A percentile compares a stretch with the other conserved stretches of the same genome.
These are phyloP conservation scores for Corythornis madagascariensis DNA, from an alignment of 2,113 vertebrate genomes.

Conservation along the genomic window DNA sequence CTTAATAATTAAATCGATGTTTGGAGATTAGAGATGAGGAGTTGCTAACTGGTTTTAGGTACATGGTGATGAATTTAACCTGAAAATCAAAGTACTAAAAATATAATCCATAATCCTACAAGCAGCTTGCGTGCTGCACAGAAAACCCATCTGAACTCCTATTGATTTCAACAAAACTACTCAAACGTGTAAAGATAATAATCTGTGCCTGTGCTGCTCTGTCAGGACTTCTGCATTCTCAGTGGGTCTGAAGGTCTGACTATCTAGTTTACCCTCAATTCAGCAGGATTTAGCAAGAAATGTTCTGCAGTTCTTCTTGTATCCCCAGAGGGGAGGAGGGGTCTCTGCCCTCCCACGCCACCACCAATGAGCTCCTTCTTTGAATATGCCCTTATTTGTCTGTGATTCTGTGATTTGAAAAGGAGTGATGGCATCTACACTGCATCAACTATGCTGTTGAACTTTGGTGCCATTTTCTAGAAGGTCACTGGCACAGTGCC, in stretches of 20 bases:
- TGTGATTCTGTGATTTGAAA: neutral
- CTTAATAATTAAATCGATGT: neutral
- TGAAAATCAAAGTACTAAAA: slow-evolving; percentile 36
- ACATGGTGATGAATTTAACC: neutral
- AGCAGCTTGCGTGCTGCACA: neutral
- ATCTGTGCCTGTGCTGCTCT: neutral
- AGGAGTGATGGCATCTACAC: neutral
- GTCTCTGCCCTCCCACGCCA: neutral
- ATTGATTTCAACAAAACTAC: neutral
- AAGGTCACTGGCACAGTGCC: neutral
- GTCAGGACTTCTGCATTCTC: neutral
- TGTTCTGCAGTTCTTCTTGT: neutral
- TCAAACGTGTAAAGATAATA: neutral
- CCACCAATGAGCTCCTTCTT: neutral
- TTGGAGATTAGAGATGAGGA: neutral
- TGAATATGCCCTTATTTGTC: neutral
- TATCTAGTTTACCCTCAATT: neutral
- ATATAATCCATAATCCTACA: slow-evolving; percentile 2
- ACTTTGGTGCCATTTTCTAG: neutral
- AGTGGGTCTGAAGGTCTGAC: neutral
- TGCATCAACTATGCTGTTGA: neutral
- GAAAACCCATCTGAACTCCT: neutral
- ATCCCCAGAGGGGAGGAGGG: neutral
- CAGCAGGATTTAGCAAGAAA: neutral
- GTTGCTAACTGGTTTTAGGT: neutral